Evolutionary conservation across 2,888 invertebrate genomes (phyloP), one percentile per base, ranked within the genome.

Genomic region (Eilema griseolum): DNA sequence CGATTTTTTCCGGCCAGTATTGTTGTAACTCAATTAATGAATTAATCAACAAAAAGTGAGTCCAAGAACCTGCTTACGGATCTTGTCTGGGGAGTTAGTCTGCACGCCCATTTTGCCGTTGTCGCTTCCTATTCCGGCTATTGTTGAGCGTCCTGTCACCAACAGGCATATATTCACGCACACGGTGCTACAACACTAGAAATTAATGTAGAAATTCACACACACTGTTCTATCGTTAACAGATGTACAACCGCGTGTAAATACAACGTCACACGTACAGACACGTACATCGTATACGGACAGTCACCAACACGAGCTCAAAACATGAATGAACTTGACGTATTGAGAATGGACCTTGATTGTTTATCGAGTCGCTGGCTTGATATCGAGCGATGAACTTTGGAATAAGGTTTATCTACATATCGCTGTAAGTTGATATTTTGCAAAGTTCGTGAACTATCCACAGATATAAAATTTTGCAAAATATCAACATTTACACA

Each of bases 81-180:
- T 90, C 93, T 90, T 88, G 90, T 90, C 89, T 90, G 89, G 86
- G 80, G 90, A 89, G 86, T 82, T 86, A 86, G 90, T 89, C 89
- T 87, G 89, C 87, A 85, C 89, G 89, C 89, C 88, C 91, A 88
- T 91, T 91, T 91, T 89, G 91, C 90, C 88, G 88, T 88, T 86
- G 90, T 87, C 89, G 91, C 93, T 94, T 94, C 94, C 94, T 93
- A 94, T 94, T 94, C 94, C 94, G 94, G 94, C 93, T 92, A 94
- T 94, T 94, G 94, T 94, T 91, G 89, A 87, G 90, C 93, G 92
- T 93, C 93, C 93, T 93, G 93, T 90, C 88, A 84, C 86, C 82
- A 86, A 86, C 86, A 87, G 85, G 86, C 87, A 88, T 89, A 86
- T 88, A 88, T 88, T 84, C 85, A 87, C 86, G 84, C 89, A 88